Conservation (phyloP, 2,113 vertebrate species). For the Eudorcas thomsonii region DNA sequence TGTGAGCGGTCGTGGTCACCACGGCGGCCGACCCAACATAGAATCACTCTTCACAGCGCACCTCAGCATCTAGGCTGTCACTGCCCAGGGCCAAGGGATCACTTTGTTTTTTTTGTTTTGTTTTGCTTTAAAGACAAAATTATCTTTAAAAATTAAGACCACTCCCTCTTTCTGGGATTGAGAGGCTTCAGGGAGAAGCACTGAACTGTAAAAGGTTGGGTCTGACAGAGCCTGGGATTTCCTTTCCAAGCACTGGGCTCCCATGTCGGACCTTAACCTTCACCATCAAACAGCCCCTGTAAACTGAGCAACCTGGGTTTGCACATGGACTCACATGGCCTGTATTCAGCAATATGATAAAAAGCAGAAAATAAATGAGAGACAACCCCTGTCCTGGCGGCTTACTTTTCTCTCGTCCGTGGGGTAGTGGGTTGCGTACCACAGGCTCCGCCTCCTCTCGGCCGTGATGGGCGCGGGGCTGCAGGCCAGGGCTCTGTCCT, state of each 20-base stretch:
- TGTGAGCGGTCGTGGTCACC: not conserved
- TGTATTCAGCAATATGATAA: not conserved
- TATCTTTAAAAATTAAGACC: not conserved
- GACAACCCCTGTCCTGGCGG: not conserved
- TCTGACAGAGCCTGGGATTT: not conserved
- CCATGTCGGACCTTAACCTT: not conserved
- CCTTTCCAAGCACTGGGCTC: not conserved
- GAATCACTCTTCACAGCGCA: no score
- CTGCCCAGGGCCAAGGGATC: not conserved
- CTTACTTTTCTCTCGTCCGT: slow-evolving; percentile 96
- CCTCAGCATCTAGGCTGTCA: not conserved
- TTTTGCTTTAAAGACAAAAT: not conserved
- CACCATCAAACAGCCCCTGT: not conserved
- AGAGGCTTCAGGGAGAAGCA: not conserved
- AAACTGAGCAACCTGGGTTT: not conserved
- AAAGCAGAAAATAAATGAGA: not conserved
- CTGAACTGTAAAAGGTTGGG: not conserved
- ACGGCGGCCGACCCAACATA: fast-evolving
- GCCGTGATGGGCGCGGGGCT: slow-evolving; percentile 83
- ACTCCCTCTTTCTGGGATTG: not conserved
- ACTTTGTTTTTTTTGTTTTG: not conserved
- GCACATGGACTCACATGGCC: fast-evolving
- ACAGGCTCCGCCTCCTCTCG: slow-evolving; percentile 88
- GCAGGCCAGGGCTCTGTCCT: slow-evolving; percentile 83
- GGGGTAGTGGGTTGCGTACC: slow-evolving; percentile 90